These are phyloP conservation scores for Mus pahari DNA, from an alignment of 2,113 vertebrate species.

Conservation along the genomic window DNA sequence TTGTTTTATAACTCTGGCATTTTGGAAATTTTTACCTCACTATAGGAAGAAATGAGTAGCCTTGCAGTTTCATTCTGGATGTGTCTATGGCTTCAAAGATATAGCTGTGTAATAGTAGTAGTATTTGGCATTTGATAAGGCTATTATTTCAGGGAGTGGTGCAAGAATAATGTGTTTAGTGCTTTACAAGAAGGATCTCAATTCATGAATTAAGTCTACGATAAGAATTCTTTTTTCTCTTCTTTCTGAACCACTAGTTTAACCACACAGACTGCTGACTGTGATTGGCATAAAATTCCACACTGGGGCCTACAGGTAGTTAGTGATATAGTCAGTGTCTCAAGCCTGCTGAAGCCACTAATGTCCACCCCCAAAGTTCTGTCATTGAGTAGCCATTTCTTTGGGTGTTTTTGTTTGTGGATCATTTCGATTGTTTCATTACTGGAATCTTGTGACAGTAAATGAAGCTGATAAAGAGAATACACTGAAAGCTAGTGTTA, in stretches of 20 bases:
- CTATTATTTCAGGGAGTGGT: not conserved
- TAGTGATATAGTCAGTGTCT: not conserved
- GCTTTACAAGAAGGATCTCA: not conserved
- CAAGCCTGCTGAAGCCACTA: not conserved
- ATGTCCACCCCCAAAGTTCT: not conserved
- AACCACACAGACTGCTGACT: not conserved
- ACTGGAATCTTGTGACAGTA: not conserved
- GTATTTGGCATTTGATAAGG: not conserved
- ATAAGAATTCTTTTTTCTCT: not conserved
- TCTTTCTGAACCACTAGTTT: not conserved
- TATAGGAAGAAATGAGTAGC: not conserved
- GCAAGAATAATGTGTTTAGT: not conserved
- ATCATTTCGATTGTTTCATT: not conserved
- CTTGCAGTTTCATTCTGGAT: not conserved
- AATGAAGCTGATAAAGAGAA: not conserved
- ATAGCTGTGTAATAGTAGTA: not conserved
- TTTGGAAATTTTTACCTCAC: constrained; percentile 7
- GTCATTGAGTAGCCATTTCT: not conserved
- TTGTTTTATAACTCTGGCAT: not conserved
- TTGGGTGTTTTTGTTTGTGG: not conserved
- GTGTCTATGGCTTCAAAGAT: not conserved
- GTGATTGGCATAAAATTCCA: not conserved
- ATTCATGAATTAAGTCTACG: not conserved
- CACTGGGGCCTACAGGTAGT: not conserved
- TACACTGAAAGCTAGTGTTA: not conserved